A percentile compares a stretch with the other conserved stretches of the same genome.
phyloP scores from a whole-genome alignment of 2,888 invertebrate genomes.

The Pandemis corylana region DNA sequence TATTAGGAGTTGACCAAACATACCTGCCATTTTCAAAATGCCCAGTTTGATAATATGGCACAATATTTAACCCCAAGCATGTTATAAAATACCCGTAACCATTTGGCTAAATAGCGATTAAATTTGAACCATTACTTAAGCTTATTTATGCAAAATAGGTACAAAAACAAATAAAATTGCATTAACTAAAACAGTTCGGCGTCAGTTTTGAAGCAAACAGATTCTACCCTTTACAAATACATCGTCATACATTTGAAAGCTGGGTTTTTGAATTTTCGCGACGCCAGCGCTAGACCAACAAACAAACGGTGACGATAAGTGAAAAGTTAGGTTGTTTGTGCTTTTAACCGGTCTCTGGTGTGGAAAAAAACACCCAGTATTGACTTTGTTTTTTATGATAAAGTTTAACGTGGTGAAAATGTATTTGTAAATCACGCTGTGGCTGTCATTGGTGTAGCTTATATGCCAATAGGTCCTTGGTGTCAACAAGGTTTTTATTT shows the following conservation, averaged over 20 bases:
- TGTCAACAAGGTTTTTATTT: too few species aligned
- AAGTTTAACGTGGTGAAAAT: slow-evolving; percentile 45
- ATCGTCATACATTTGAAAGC: slow-evolving; percentile 40
- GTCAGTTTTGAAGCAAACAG: slow-evolving; percentile 23
- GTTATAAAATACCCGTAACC: too few species aligned
- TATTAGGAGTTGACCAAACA: too few species aligned
- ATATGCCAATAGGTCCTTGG: too few species aligned
- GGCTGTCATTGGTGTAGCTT: neutral
- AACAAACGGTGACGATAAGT: slow-evolving; percentile 62
- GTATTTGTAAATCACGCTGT: neutral
- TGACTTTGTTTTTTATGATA: slow-evolving; percentile 53
- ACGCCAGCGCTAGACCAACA: slow-evolving; percentile 55
- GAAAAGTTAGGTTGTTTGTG: slow-evolving; percentile 69
- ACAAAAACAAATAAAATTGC: slow-evolving; percentile 24
- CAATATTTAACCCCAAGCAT: too few species aligned
- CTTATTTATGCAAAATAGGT: neutral
- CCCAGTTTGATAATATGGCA: too few species aligned
- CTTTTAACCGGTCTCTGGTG: slow-evolving; percentile 55
- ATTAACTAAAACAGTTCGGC: slow-evolving; percentile 33
- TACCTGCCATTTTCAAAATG: too few species aligned
- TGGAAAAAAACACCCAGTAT: slow-evolving; percentile 53
- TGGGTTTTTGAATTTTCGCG: slow-evolving; percentile 43
- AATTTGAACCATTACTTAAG: neutral
- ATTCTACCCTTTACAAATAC: slow-evolving; percentile 37
- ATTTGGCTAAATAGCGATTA: neutral